Conservation (phyloP, 1,140 invertebrate species). For the Chelonus insularis region DNA sequence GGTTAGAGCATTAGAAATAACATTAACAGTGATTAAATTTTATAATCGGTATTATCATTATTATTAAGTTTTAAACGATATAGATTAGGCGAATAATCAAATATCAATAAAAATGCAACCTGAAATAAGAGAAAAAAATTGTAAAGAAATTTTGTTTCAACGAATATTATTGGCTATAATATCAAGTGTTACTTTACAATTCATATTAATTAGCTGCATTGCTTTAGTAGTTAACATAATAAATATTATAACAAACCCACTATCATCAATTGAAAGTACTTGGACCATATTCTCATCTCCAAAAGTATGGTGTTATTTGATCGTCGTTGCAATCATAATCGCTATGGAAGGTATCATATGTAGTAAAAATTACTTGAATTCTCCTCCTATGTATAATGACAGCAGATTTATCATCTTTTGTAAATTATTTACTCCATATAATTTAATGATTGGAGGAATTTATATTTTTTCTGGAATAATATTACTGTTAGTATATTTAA, state of each 20-base stretch:
- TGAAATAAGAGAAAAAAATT: slow-evolving; percentile 34
- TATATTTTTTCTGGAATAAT: slow-evolving; percentile 65
- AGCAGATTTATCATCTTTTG: slow-evolving; percentile 67
- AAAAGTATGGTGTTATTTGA: slow-evolving; percentile 61
- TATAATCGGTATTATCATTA: no score
- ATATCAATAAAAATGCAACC: slow-evolving; percentile 31
- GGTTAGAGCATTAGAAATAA: no score
- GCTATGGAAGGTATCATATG: slow-evolving; percentile 64
- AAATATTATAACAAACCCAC: slow-evolving; percentile 53
- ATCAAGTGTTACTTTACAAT: slow-evolving; percentile 59
- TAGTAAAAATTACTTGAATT: slow-evolving; percentile 64
- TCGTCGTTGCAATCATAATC: slow-evolving; percentile 60
- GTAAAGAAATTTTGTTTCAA: slow-evolving; percentile 56
- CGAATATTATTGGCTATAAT: slow-evolving; percentile 57
- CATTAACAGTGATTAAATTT: no score
- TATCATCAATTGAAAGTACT: slow-evolving; percentile 59
- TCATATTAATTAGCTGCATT: slow-evolving; percentile 59
- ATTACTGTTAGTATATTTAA: slow-evolving; percentile 66
- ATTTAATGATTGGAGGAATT: slow-evolving; percentile 61
- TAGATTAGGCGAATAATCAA: no score
- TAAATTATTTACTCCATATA: slow-evolving; percentile 65
- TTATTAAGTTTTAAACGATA: no score
- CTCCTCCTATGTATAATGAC: slow-evolving; percentile 57
- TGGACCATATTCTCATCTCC: slow-evolving; percentile 59
- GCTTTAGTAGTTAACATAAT: slow-evolving; percentile 62